Percentiles rank a stretch among this genome's conserved stretches.
Conservation (phyloP, 2,113 vertebrate species). For the Promerops cafer region DNA sequence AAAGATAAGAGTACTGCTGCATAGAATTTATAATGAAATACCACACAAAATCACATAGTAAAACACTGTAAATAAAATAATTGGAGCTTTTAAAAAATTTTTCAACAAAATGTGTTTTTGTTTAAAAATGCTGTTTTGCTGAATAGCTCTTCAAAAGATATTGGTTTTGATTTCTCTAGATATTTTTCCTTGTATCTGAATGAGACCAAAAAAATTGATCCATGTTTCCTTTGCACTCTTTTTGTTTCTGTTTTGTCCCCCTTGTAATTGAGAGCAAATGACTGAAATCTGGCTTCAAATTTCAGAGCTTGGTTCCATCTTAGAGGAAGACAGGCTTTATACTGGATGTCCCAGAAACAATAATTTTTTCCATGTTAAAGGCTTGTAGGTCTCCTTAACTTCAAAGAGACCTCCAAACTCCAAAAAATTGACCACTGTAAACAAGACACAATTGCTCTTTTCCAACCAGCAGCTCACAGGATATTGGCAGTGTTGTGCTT, state of each 20-base stretch:
- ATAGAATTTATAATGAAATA: not conserved
- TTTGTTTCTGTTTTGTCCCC: not conserved
- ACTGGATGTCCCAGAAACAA: not conserved
- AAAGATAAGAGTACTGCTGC: not conserved
- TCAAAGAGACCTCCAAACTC: not conserved
- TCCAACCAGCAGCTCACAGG: not conserved
- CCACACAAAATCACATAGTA: not conserved
- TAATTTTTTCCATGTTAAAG: not conserved
- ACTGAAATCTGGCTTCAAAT: not conserved
- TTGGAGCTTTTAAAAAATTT: not conserved
- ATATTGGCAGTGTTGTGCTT: not conserved
- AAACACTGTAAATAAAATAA: not conserved
- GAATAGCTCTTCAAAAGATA: not conserved
- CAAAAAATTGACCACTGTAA: not conserved
- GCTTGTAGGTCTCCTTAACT: not conserved
- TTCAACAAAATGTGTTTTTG: not conserved
- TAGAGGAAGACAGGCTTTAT: not conserved
- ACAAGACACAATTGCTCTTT: not conserved
- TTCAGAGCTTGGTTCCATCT: not conserved
- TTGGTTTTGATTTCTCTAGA: not conserved
- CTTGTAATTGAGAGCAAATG: not conserved
- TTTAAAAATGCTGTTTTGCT: not conserved
- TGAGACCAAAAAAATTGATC: not conserved
- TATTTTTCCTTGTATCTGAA: not conserved
- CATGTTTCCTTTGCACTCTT: not conserved